These are phyloP conservation scores for Amphiura filiformis DNA, from an alignment of 35 echinoderm and acorn worm species.

Conservation along the genomic window DNA sequence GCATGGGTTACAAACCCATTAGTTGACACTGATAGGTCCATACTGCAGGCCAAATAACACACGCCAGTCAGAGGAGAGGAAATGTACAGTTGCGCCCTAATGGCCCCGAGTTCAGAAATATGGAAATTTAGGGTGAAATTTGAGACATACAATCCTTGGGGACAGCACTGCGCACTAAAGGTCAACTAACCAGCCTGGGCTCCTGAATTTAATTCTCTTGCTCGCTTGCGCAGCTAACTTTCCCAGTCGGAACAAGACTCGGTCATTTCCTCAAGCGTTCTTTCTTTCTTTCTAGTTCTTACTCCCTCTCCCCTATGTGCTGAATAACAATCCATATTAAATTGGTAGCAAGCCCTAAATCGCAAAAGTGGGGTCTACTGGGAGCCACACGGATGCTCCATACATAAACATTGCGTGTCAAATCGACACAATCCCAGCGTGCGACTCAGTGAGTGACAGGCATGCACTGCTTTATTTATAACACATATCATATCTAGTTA, in stretches of 20 bases:
- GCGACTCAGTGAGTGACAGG: background rate
- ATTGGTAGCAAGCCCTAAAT: background rate
- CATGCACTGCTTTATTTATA: background rate
- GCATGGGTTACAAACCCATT: background rate
- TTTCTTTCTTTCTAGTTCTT: background rate
- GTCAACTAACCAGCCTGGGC: background rate
- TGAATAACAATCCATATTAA: background rate
- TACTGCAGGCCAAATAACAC: background rate
- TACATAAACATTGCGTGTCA: background rate
- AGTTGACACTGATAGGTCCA: background rate
- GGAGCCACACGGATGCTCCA: background rate
- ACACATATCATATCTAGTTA: no score
- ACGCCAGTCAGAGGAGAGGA: background rate
- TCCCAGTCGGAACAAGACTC: background rate
- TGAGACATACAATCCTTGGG: background rate
- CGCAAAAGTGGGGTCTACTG: background rate
- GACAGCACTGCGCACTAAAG: background rate
- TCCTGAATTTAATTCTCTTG: background rate
- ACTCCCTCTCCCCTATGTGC: background rate
- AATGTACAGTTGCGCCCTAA: constrained; percentile 7
- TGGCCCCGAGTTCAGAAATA: constrained; percentile 9
- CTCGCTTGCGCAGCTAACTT: background rate
- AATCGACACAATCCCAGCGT: background rate
- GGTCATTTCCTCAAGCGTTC: background rate
- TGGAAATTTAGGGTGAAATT: constrained; percentile 2